phyloP scores from a whole-genome alignment of 2,888 invertebrate species.

The Malthinus seriepunctatus region DNA sequence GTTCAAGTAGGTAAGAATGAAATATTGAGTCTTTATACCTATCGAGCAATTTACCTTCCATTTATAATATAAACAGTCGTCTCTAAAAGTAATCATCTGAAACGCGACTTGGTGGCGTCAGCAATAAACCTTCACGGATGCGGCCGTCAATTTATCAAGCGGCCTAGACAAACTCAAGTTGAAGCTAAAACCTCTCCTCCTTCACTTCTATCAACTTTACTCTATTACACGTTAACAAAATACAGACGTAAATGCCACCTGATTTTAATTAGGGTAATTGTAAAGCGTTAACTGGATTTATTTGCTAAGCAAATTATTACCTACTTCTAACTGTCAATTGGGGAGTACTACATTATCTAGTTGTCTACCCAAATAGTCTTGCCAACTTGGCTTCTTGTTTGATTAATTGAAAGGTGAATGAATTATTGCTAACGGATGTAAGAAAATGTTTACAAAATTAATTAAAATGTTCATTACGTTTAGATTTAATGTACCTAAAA shows the following conservation, averaged over 20 bases:
- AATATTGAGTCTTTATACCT: constrained; percentile 27
- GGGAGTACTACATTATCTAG: constrained; percentile 18
- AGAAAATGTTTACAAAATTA: constrained; percentile 4
- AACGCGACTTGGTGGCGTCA: constrained; percentile 44
- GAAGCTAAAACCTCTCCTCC: constrained; percentile 17
- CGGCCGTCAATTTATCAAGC: constrained; percentile 44
- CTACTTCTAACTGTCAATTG: constrained; percentile 33
- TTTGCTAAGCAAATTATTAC: constrained; percentile 39
- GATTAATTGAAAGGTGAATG: constrained; percentile 38
- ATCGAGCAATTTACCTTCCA: constrained; percentile 30
- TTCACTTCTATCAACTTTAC: constrained; percentile 23
- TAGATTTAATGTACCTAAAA: constrained; percentile 5
- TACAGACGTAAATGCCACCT: constrained; percentile 36
- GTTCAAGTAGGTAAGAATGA: constrained; percentile 2
- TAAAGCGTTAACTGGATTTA: constrained; percentile 38
- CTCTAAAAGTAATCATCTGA: constrained; percentile 40
- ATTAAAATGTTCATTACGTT: constrained; percentile 5
- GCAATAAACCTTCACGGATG: constrained; percentile 45
- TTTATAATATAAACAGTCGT: constrained; percentile 38
- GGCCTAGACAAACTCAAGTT: constrained; percentile 34
- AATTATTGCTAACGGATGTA: constrained; percentile 24
- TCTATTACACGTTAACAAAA: constrained; percentile 33
- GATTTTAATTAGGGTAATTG: constrained; percentile 41
- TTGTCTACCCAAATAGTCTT: constrained; percentile 32
- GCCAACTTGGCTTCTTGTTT: constrained; percentile 21